Evolutionary conservation across 2,797 vertebrate species (phyloP).

Genomic region (Aselliscus stoliczkanus): DNA sequence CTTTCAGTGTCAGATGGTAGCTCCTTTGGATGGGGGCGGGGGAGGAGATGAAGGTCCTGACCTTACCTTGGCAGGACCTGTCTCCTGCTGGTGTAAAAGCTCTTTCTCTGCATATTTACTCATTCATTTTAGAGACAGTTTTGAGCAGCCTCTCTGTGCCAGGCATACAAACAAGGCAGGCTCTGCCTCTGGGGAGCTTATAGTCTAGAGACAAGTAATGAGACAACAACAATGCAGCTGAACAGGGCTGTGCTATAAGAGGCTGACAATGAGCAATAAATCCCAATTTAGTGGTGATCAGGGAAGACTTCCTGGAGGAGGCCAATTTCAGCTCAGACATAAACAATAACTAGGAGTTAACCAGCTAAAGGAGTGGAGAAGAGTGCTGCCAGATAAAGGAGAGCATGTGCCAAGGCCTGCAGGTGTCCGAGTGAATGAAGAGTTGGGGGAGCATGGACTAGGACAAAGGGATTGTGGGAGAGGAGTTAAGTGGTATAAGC

Average conservation of each 20-base stretch:
- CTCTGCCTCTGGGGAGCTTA: fast-evolving
- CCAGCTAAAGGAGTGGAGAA: neutral
- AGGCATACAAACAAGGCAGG: neutral
- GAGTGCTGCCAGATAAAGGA: neutral
- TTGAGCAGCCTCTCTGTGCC: neutral
- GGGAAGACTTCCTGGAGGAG: conserved; percentile 35
- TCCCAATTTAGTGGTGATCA: neutral
- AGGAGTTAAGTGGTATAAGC: neutral
- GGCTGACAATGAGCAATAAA: neutral
- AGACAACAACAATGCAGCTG: no score
- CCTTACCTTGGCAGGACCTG: neutral
- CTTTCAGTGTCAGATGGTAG: neutral
- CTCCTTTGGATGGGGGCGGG: neutral
- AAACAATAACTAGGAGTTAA: neutral
- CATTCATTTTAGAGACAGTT: neutral
- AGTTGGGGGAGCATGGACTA: no score
- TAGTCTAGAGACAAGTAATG: neutral
- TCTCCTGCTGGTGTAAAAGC: neutral
- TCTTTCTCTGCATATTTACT: neutral
- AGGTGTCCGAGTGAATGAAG: neutral
- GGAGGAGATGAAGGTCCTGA: neutral
- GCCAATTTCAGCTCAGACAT: neutral
- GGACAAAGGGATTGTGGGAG: neutral
- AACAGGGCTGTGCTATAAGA: neutral
- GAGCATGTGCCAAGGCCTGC: neutral